Evolutionary conservation across 2,888 invertebrate species (phyloP).

Genomic region (Epistrophe eligans): DNA sequence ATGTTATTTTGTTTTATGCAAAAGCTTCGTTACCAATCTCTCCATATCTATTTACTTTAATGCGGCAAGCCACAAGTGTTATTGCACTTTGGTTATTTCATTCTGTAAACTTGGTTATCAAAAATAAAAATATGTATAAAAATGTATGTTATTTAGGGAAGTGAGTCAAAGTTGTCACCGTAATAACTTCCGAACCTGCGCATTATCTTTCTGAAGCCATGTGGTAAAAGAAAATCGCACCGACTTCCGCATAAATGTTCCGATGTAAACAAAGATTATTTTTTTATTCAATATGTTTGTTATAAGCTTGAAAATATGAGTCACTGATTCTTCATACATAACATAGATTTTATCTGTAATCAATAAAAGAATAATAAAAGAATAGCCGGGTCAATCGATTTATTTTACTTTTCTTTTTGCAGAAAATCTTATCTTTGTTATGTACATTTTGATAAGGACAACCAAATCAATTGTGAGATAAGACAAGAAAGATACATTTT

Average conservation of each 20-base stretch:
- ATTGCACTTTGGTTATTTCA: slow-evolving; percentile 18
- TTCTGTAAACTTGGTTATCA: not conserved
- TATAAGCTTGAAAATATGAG: not conserved
- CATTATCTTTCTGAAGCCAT: slow-evolving; percentile 36
- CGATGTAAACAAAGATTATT: slow-evolving; percentile 23
- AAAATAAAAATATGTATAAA: not conserved
- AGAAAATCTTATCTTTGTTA: no score
- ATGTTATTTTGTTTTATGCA: not conserved
- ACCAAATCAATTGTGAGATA: no score
- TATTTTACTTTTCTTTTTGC: not conserved
- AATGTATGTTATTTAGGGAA: not conserved
- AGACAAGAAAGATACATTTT: no score
- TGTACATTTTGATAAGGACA: not conserved
- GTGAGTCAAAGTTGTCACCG: not conserved
- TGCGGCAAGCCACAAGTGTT: slow-evolving; percentile 17
- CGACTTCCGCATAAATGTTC: slow-evolving; percentile 14
- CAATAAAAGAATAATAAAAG: not conserved
- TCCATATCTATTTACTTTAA: not conserved
- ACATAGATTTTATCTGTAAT: not conserved
- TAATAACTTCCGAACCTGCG: slow-evolving; percentile 52
- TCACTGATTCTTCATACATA: not conserved
- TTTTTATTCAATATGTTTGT: not conserved
- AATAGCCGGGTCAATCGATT: not conserved
- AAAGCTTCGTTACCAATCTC: not conserved
- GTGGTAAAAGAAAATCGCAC: not conserved